Evolutionary conservation across 1,140 invertebrate genomes (phyloP).

Genomic region (Drosophila baimaii): DNA sequence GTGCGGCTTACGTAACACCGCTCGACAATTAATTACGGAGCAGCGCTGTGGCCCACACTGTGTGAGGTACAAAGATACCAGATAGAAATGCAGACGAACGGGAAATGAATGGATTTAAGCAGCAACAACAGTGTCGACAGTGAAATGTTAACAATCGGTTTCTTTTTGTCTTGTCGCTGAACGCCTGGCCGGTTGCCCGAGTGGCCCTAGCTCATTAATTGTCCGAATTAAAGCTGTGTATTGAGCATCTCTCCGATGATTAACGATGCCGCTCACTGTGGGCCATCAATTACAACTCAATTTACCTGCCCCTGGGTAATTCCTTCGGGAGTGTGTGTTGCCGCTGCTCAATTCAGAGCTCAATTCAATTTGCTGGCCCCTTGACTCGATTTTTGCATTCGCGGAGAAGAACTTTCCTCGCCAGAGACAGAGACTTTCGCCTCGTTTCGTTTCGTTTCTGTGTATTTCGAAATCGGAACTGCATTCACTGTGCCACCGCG

Average conservation of each 20-base stretch:
- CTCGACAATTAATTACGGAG: conserved; percentile 51
- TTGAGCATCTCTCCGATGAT: conserved; percentile 21
- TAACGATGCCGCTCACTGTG: conserved; percentile 31
- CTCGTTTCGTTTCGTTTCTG: conserved; percentile 53
- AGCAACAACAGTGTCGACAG: conserved; percentile 48
- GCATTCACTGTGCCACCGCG: conserved; percentile 53
- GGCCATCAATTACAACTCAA: conserved; percentile 53
- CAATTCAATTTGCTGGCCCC: conserved; percentile 16
- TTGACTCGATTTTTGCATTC: conserved; percentile 39
- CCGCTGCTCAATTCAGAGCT: not conserved
- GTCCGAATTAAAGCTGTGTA: conserved; percentile 23
- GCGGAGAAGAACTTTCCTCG: conserved; percentile 50
- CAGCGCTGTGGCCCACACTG: conserved; percentile 36
- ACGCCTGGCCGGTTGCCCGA: conserved; percentile 2
- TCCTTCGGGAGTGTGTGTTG: conserved; percentile 21
- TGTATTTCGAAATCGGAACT: conserved; percentile 67
- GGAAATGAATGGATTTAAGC: conserved; percentile 20
- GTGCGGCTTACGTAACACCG: conserved; percentile 63
- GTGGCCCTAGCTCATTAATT: conserved; percentile 26
- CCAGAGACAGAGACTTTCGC: conserved; percentile 63
- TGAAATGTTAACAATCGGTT: conserved; percentile 73
- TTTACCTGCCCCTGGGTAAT: conserved; percentile 42
- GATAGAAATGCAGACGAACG: conserved; percentile 33
- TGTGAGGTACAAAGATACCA: conserved; percentile 13
- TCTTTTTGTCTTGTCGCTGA: conserved; percentile 39